Evolutionary conservation across 23 tunicate species (phyloP).

Genomic region (Trididemnum clinides): DNA sequence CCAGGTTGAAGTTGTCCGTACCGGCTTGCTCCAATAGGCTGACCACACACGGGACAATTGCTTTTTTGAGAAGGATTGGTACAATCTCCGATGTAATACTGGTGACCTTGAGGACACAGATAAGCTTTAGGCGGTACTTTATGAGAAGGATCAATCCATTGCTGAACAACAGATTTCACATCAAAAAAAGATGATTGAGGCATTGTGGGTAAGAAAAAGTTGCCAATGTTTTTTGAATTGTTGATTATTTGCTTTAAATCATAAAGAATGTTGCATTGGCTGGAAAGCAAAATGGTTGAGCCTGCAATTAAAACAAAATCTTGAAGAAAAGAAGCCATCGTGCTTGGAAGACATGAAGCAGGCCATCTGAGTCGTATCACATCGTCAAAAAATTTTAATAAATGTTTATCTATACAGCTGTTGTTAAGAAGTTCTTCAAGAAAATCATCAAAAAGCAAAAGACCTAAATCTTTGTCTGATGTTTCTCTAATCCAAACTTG

Average conservation of each 20-base stretch:
- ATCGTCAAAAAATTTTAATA: too few relatives aligned
- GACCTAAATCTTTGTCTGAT: too few relatives aligned
- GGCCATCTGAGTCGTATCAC: too few relatives aligned
- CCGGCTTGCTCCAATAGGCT: conserved; percentile 56
- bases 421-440: too few relatives aligned
- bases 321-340: neutral
- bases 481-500: too few relatives aligned
- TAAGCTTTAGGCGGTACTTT: conserved; percentile 38
- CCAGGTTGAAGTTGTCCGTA: conserved; percentile 31
- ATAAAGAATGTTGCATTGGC: neutral
- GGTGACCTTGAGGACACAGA: conserved; percentile 61
- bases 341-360: too few relatives aligned
- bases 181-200: conserved; percentile 58
- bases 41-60: conserved; percentile 49
- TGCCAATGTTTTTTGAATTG: neutral
- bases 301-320: conserved; percentile 19
- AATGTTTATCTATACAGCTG: too few relatives aligned
- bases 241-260: neutral
- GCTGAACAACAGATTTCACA: neutral
- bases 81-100: conserved; percentile 60
- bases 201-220: conserved; percentile 64
- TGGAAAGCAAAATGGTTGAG: neutral
- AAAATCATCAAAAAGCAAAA: too few relatives aligned
- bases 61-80: conserved; percentile 18
- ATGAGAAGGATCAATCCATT: neutral